A percentile compares a stretch with the other conserved stretches of the same genome.
Conservation (phyloP, 1,140 invertebrate species). For the Zophobas morio region DNA sequence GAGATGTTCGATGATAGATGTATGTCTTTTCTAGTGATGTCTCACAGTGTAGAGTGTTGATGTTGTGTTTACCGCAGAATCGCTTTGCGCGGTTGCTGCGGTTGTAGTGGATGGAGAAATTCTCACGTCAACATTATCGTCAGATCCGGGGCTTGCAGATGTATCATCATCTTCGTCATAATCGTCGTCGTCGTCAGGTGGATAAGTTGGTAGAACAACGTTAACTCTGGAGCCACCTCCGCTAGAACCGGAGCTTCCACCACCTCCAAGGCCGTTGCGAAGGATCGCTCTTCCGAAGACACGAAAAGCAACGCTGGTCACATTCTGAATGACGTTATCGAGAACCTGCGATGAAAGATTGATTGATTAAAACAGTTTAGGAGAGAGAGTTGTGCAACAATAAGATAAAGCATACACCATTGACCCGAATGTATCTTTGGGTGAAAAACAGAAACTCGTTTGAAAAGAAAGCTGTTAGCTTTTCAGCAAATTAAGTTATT, state of each 20-base stretch:
- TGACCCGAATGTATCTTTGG: constrained; percentile 16
- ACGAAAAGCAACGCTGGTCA: constrained; percentile 65
- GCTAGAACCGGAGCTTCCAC: constrained; percentile 66
- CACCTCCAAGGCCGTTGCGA: constrained; percentile 69
- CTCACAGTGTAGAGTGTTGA: constrained; percentile 53
- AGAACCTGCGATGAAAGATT: constrained; percentile 62
- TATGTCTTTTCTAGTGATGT: constrained; percentile 32
- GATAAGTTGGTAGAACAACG: constrained; percentile 72
- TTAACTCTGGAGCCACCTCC: constrained; percentile 68
- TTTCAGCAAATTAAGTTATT: constrained; percentile 13
- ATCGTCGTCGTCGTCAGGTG: constrained; percentile 70
- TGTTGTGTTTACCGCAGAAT: constrained; percentile 45
- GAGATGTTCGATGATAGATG: constrained; percentile 27
- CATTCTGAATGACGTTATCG: constrained; percentile 66
- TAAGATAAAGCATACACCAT: constrained; percentile 31
- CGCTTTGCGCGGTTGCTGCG: constrained; percentile 6
- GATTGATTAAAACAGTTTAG: no score
- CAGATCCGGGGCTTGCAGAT: constrained; percentile 11
- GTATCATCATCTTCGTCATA: constrained; percentile 66
- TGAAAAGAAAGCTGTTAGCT: constrained; percentile 15
- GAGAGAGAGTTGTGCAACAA: not conserved
- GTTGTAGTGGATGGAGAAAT: constrained; percentile 17
- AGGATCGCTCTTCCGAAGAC: constrained; percentile 68
- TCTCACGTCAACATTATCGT: constrained; percentile 39
- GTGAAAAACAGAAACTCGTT: not conserved